Evolutionary conservation across 2,113 vertebrate genomes (phyloP), one percentile per base, ranked within the genome.

Genomic region (Canis aureus): DNA sequence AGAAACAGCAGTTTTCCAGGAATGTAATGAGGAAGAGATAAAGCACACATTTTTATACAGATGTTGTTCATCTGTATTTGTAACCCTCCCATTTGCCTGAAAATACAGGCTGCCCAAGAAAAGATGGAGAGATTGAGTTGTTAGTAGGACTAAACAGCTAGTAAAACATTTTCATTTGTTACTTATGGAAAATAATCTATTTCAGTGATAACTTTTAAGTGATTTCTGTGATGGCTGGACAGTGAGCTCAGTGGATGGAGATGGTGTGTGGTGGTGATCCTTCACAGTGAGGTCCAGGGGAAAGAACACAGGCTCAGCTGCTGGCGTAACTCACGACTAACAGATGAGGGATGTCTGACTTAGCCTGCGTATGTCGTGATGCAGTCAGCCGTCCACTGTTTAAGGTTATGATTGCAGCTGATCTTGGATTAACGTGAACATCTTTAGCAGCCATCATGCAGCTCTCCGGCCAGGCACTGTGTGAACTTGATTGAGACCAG

Each of bases 121-220:
- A 83, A 93, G 60, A 55, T 16, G 15, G 66, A 82, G 51, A 49
- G n/a, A 43, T n/a, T 62, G 60, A 89, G 27, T 78, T 62, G 20
- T 82, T 78, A n/a, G 11, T 82, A 64, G 79, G 57, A 88, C 57
- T 84, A 71, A 91, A 92, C 15, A 76, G 43, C 23, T 88, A 84
- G n/a, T 79, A 64, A 91, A 95, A 89, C 43, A 15, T 94, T 96
- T 95, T 94, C 38, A 55, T 91, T 97, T 91, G 55, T 95, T 66
- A 27, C n/a, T 93, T 78, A 13, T 22, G 59, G 92, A 92, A 95
- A 95, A 78, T 80, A 35, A 59, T 62, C 53, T 91, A 35, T 73
- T 96, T 69, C 19, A 57, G 2, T 92, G 62, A 16, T 97, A 43
- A 81, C n/a, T 86, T 93, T 78, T 35, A 89, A 90, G 79, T 12